Evolutionary conservation across 2,113 vertebrate genomes (phyloP).

Genomic region (Hypomesus transpacificus): DNA sequence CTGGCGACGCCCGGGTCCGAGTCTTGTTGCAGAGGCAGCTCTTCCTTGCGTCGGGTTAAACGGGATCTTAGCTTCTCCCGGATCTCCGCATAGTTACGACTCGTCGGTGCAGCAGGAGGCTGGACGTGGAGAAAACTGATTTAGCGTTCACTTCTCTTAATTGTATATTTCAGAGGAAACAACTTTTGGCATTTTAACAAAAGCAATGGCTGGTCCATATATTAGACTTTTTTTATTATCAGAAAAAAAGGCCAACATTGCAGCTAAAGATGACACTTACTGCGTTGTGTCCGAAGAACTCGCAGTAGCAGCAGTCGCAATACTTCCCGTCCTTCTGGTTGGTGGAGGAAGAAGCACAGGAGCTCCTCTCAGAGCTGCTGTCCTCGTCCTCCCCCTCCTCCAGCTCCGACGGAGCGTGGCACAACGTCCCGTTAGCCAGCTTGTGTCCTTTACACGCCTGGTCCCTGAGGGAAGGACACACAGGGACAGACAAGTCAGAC

Average conservation of each 20-base stretch:
- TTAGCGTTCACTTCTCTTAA: conserved; percentile 8
- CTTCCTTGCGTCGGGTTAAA: conserved; percentile 94
- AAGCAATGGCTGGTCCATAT: neutral
- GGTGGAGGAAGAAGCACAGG: conserved; percentile 94
- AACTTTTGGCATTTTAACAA: neutral
- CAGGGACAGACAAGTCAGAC: no score
- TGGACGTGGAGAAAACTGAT: conserved; percentile 52
- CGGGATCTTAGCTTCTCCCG: conserved; percentile 94
- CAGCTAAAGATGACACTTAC: conserved; percentile 67
- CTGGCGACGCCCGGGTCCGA: conserved; percentile 77
- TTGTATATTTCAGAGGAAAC: no score
- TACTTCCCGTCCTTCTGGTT: conserved; percentile 98
- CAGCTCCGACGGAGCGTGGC: conserved; percentile 84
- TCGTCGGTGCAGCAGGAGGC: conserved; percentile 96
- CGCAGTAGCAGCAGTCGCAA: conserved; percentile 99
- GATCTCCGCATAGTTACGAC: conserved; percentile 97
- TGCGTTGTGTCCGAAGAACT: conserved; percentile 99
- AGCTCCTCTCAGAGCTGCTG: conserved; percentile 97
- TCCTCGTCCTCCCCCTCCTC: conserved; percentile 97
- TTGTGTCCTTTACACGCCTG: conserved; percentile 95
- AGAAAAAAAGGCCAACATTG: no score
- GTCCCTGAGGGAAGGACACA: conserved; percentile 71
- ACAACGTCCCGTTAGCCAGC: conserved; percentile 86
- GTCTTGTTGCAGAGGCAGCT: conserved; percentile 86
- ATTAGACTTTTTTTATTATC: no score